Percentiles rank a stretch among this genome's conserved stretches.
phyloP scores from a whole-genome alignment of 35 echinoderm and acorn worm species.

The Nesometra sesokonis region DNA sequence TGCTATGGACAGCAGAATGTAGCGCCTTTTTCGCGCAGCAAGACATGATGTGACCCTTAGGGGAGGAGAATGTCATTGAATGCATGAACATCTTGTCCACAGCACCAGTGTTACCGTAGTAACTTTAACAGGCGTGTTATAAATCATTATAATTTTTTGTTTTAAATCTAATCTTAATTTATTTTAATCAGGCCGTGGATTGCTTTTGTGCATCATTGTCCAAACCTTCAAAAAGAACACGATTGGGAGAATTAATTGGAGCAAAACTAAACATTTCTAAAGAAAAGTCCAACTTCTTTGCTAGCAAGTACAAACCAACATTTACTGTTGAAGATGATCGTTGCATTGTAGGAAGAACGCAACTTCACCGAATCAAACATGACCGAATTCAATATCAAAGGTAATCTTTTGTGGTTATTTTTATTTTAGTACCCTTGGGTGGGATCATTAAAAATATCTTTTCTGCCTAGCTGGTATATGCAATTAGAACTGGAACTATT shows the following conservation, averaged over 20 bases:
- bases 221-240: constrained; percentile 38
- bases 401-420: not conserved
- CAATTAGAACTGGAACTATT: too few species aligned
- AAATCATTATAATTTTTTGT: too few species aligned
- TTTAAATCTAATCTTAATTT: not conserved
- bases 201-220: constrained; percentile 70
- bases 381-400: not conserved
- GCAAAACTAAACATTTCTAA: constrained; percentile 53
- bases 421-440: too few species aligned
- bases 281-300: constrained; percentile 65
- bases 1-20: too few species aligned
- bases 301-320: constrained; percentile 65
- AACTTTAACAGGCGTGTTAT: too few species aligned
- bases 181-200: constrained; percentile 58
- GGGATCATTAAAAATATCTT: too few species aligned
- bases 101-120: too few species aligned
- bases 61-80: too few species aligned
- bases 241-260: constrained; percentile 54
- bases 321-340: constrained; percentile 24
- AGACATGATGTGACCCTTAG: too few species aligned
- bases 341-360: constrained; percentile 49
- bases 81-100: too few species aligned
- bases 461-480: too few species aligned
- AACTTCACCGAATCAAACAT: constrained; percentile 29
- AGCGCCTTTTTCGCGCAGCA: too few species aligned